Evolutionary conservation across 2,888 invertebrate species (phyloP).

Genomic region (Apamea epomidion): DNA sequence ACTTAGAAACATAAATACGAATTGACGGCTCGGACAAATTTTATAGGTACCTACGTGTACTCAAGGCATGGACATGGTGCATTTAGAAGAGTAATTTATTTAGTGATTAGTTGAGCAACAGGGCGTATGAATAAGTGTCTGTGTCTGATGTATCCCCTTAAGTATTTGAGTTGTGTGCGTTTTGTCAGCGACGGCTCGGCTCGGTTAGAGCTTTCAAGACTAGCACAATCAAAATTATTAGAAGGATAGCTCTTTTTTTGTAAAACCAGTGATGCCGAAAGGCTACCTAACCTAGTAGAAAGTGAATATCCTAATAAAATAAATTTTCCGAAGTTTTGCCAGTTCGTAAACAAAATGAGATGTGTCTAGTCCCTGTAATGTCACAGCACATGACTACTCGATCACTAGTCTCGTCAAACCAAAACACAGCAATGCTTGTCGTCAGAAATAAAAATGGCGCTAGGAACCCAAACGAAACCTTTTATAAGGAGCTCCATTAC

Average conservation of each 20-base stretch:
- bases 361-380: no score
- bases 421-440: background rate
- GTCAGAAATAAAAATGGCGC: constrained; percentile 14
- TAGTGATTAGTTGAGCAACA: constrained; percentile 57
- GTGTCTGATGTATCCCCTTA: constrained; percentile 12
- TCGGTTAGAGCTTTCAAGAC: background rate
- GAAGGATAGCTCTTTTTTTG: background rate
- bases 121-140: constrained; percentile 38
- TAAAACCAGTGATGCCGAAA: background rate
- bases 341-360: background rate
- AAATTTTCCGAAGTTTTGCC: background rate
- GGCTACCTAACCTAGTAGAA: background rate
- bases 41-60: constrained; percentile 60
- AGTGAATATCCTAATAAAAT: background rate
- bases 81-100: constrained; percentile 59
- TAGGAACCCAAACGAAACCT: background rate
- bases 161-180: constrained; percentile 11
- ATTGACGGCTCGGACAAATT: constrained; percentile 77
- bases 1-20: constrained; percentile 77
- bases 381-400: background rate
- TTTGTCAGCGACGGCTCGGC: background rate
- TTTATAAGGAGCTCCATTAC: constrained; percentile 14
- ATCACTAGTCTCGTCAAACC: background rate
- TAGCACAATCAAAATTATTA: background rate
- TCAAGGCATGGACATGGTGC: constrained; percentile 36